A percentile compares a stretch with the other conserved stretches of the same genome.
phyloP scores from a whole-genome alignment of 2,797 vertebrate genomes.

The Parauchenoglanis punctatus region DNA sequence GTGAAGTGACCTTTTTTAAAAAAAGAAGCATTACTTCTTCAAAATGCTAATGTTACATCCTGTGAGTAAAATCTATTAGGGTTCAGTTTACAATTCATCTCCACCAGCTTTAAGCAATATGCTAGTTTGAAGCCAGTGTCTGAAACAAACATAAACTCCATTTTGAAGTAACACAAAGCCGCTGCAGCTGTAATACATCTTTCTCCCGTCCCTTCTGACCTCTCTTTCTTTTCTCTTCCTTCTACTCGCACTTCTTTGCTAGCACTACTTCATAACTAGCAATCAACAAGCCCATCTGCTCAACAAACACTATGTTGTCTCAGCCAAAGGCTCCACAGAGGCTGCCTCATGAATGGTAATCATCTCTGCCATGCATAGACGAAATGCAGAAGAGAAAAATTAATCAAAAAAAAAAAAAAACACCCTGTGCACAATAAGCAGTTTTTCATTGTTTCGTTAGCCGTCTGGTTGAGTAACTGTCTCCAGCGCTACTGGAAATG shows the following conservation, averaged over 20 bases:
- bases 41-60: neutral
- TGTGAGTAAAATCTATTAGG: neutral
- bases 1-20: neutral
- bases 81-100: neutral
- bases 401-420: conserved; percentile 20
- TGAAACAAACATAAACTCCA: neutral
- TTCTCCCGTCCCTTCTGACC: neutral
- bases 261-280: conserved; percentile 40
- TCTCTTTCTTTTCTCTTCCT: neutral
- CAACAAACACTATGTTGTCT: conserved; percentile 40
- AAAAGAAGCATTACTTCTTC: neutral
- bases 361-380: conserved; percentile 30
- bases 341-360: conserved; percentile 45
- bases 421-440: conserved; percentile 12
- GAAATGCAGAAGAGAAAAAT: conserved; percentile 31
- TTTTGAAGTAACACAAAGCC: conserved; percentile 21
- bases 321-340: conserved; percentile 38
- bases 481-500: neutral
- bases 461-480: neutral
- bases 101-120: neutral
- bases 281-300: conserved; percentile 46
- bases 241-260: neutral
- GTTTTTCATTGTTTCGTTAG: conserved; percentile 27
- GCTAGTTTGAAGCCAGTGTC: neutral
- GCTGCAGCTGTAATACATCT: conserved; percentile 17